A percentile compares a stretch with the other conserved stretches of the same genome.
Evolutionary conservation across 2,888 invertebrate species (phyloP).

Genomic region (Pelosia muscerda): DNA sequence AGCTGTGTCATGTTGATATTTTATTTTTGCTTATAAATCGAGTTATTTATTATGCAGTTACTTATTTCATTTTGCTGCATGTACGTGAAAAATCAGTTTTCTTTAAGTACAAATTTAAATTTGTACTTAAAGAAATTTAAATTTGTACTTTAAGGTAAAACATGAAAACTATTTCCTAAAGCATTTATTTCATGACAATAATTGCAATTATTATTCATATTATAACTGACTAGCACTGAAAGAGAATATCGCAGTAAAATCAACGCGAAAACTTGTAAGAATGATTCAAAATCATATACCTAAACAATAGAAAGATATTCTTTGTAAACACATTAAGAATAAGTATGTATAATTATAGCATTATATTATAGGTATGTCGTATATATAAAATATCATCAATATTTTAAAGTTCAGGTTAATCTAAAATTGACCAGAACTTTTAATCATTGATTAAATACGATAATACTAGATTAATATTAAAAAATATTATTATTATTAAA

Average conservation of each 20-base stretch:
- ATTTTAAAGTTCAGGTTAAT: background rate
- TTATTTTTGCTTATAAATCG: slow-evolving; percentile 35
- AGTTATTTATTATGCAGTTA: slow-evolving; percentile 29
- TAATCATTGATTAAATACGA: background rate
- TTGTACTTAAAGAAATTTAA: no score
- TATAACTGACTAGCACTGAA: background rate
- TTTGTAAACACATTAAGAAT: background rate
- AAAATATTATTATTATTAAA: background rate
- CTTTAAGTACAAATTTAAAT: no score
- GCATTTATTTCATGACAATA: background rate
- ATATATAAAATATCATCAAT: background rate
- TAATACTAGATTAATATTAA: background rate
- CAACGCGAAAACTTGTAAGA: background rate
- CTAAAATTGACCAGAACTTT: background rate
- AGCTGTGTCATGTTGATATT: slow-evolving; percentile 43
- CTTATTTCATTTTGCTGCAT: background rate
- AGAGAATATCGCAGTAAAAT: background rate
- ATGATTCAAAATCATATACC: background rate
- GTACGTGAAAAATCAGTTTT: no score
- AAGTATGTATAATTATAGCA: background rate
- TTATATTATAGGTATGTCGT: background rate
- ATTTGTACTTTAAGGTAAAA: background rate
- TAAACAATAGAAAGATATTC: background rate
- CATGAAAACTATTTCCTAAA: background rate
- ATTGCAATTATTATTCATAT: background rate